Conservation (phyloP, 2,113 vertebrate genomes). For the Copsychus sechellarum region DNA sequence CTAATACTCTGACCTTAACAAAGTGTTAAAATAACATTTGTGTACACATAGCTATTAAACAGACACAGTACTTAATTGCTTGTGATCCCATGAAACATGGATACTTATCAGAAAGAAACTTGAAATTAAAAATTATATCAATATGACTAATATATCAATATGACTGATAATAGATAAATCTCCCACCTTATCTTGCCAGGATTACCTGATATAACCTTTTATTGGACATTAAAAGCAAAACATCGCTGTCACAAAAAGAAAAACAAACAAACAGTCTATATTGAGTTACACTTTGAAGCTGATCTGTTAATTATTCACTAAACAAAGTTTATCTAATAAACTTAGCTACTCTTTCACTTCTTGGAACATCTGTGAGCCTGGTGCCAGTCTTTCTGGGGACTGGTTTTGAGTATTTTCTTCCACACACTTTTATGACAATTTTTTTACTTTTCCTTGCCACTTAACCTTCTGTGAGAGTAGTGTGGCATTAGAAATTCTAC, state of each 20-base stretch:
- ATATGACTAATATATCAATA: neutral
- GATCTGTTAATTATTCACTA: slow-evolving; percentile 49
- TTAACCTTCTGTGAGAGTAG: neutral
- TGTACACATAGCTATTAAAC: neutral
- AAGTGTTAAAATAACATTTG: neutral
- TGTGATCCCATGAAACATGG: neutral
- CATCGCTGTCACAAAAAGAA: neutral
- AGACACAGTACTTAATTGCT: neutral
- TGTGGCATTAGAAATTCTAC: neutral
- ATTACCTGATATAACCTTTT: neutral
- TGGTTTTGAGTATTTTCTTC: neutral
- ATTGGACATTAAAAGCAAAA: neutral
- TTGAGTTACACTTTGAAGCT: neutral
- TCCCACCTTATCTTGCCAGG: neutral
- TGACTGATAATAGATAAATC: neutral
- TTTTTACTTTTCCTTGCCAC: neutral
- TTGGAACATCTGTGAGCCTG: neutral
- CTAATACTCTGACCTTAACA: neutral
- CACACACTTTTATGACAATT: neutral
- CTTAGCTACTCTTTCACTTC: neutral
- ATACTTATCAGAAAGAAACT: neutral
- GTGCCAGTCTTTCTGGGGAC: neutral
- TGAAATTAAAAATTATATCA: neutral
- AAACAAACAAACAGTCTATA: neutral
- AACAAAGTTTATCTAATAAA: neutral